Conservation (phyloP, 2,113 vertebrate species). For the Plecturocebus donacophilus region DNA sequence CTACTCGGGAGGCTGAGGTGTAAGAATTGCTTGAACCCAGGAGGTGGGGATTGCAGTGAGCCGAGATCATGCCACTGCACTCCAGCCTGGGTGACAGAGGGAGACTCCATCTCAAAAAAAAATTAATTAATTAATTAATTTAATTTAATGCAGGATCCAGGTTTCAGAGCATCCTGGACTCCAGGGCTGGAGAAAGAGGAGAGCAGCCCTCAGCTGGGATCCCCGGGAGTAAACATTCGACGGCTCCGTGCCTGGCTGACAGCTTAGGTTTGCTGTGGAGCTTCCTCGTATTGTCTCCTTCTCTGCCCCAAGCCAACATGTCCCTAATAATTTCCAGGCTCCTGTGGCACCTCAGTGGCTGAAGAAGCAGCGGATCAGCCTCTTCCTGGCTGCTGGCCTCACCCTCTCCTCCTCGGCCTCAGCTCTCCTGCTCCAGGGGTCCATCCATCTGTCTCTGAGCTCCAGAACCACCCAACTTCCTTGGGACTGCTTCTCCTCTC, state of each 20-base stretch:
- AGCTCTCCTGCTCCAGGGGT: background rate
- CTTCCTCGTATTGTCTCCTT: background rate
- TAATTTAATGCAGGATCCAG: background rate
- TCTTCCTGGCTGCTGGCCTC: background rate
- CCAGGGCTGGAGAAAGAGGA: background rate
- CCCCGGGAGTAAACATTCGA: background rate
- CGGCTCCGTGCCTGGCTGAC: background rate
- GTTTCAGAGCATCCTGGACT: background rate
- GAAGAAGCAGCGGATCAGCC: background rate
- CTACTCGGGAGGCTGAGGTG: too few species aligned
- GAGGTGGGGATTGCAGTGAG: too few species aligned
- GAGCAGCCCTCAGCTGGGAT: background rate
- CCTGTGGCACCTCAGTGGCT: background rate
- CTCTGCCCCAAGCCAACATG: background rate
- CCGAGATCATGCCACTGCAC: too few species aligned
- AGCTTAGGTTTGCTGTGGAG: background rate
- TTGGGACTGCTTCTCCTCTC: background rate
- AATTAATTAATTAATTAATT: too few species aligned
- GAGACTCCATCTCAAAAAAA: too few species aligned
- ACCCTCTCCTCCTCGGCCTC: background rate
- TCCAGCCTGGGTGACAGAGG: too few species aligned
- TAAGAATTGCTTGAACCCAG: too few species aligned
- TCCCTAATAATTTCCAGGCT: background rate
- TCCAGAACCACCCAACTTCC: background rate
- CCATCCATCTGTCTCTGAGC: background rate